These are phyloP conservation scores for Phalacrocorax carbo DNA, from an alignment of 2,113 vertebrate species.

Conservation along the genomic window DNA sequence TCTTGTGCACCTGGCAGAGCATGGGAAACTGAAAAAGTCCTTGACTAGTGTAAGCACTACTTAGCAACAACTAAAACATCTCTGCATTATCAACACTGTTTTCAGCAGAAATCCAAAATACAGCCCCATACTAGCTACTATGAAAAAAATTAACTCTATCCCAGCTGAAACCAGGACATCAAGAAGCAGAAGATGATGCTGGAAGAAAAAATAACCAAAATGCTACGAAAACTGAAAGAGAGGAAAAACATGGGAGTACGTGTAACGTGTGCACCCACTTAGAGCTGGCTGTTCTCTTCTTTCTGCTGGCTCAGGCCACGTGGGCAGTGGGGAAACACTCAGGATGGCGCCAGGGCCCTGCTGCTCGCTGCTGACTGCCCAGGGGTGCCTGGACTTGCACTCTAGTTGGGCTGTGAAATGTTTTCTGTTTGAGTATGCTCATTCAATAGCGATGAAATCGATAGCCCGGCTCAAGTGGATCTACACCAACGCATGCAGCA, in stretches of 20 bases:
- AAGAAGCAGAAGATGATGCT: neutral
- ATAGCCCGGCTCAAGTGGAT: no score
- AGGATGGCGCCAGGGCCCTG: neutral
- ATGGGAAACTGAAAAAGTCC: no score
- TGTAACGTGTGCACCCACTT: fast-evolving
- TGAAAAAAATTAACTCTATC: no score
- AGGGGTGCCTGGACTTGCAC: neutral
- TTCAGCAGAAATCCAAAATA: no score
- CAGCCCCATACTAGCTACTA: no score
- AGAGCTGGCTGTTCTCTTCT: neutral
- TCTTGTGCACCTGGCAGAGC: no score
- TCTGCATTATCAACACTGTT: no score
- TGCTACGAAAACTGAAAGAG: neutral
- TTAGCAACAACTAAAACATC: no score
- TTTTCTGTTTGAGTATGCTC: neutral
- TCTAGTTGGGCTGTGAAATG: neutral
- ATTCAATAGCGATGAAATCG: neutral
- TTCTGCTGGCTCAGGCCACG: neutral
- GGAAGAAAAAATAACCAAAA: neutral
- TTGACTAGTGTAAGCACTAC: no score
- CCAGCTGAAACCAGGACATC: neutral
- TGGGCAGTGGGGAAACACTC: neutral
- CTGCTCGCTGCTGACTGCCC: neutral
- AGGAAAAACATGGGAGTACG: neutral
- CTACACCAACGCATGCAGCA: no score